Evolutionary conservation across 2,797 vertebrate genomes (phyloP).

Genomic region (Macropodus opercularis): DNA sequence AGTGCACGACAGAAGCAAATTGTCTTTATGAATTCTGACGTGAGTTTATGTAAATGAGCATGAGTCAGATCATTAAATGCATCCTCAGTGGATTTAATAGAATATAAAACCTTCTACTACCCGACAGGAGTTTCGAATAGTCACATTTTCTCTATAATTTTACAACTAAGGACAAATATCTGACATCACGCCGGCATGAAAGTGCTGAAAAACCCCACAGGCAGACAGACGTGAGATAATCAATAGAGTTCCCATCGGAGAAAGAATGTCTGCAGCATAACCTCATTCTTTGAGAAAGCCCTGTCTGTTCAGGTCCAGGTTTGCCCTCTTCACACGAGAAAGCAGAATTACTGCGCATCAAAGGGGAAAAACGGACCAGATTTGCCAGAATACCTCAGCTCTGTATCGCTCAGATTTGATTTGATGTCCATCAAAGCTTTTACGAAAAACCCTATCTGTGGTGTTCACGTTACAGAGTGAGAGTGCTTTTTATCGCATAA

Average conservation of each 20-base stretch:
- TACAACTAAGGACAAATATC: constrained; percentile 35
- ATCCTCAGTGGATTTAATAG: constrained; percentile 29
- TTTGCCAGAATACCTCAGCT: constrained; percentile 70
- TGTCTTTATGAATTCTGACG: constrained; percentile 27
- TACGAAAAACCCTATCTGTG: constrained; percentile 65
- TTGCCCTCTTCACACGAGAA: constrained; percentile 69
- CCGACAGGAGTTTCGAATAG: constrained; percentile 29
- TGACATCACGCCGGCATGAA: constrained; percentile 29
- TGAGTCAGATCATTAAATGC: constrained; percentile 33
- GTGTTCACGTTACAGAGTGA: constrained; percentile 65
- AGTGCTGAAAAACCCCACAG: constrained; percentile 41
- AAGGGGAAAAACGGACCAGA: constrained; percentile 56
- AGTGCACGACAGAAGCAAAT: constrained; percentile 11
- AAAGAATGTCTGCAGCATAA: constrained; percentile 57
- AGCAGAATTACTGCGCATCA: constrained; percentile 66
- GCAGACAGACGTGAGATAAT: constrained; percentile 60
- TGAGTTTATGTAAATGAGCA: constrained; percentile 26
- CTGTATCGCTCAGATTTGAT: constrained; percentile 73
- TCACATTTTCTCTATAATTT: constrained; percentile 34
- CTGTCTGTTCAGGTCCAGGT: constrained; percentile 60
- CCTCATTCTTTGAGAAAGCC: constrained; percentile 62
- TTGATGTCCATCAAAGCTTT: constrained; percentile 77
- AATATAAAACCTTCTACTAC: constrained; percentile 37
- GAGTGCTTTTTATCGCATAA: constrained; percentile 67
- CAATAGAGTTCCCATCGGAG: constrained; percentile 60